Evolutionary conservation across 2,113 vertebrate species (phyloP).

Genomic region (Isichthys henryi): DNA sequence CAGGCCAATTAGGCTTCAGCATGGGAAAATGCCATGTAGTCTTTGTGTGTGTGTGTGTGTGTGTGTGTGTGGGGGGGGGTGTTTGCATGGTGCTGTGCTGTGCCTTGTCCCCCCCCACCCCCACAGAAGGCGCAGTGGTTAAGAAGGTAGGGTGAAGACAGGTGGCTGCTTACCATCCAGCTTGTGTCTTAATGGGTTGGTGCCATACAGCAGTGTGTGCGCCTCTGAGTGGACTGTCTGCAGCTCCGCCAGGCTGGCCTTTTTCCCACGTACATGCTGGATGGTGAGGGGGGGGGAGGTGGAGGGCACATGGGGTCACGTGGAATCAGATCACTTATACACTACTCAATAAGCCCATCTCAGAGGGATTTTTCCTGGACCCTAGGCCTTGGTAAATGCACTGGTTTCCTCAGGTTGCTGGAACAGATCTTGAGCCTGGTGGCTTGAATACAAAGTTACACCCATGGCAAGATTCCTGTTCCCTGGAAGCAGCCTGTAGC

Average conservation of each 20-base stretch:
- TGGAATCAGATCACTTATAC: not conserved
- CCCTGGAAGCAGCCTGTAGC: not conserved
- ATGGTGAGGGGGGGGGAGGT: not conserved
- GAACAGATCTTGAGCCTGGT: not conserved
- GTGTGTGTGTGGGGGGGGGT: not conserved
- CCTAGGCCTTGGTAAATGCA: not conserved
- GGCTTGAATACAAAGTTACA: not conserved
- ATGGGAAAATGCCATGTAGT: slow-evolving; percentile 34
- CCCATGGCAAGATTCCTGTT: not conserved
- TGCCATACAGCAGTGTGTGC: slow-evolving; percentile 85
- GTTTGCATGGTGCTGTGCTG: not conserved
- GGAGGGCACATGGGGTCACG: not conserved
- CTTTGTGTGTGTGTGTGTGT: too few relatives aligned
- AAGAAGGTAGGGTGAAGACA: not conserved
- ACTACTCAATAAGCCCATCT: not conserved
- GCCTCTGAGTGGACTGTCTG: slow-evolving; percentile 90
- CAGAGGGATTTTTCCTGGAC: not conserved
- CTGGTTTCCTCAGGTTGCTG: not conserved
- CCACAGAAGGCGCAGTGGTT: not conserved
- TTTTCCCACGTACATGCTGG: slow-evolving; percentile 88
- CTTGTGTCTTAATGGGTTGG: slow-evolving; percentile 94
- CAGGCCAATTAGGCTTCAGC: slow-evolving; percentile 21
- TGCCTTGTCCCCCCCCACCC: not conserved
- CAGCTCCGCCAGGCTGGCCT: slow-evolving; percentile 89
- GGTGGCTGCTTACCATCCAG: slow-evolving; percentile 73